Conservation (phyloP, 2,797 vertebrate genomes). For the Dendrocincla tyrannina region DNA sequence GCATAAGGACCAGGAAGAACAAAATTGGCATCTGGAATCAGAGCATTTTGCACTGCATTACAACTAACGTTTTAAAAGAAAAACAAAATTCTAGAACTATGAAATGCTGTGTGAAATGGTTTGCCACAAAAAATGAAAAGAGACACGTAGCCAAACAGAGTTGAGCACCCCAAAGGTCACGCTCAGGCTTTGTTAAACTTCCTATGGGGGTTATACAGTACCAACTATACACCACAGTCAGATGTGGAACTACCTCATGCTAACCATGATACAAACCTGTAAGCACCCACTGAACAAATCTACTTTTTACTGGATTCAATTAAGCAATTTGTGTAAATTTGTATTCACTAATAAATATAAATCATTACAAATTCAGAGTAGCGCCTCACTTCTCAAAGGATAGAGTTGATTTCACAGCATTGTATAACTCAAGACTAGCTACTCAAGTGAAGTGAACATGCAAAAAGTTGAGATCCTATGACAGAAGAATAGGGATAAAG, state of each 20-base stretch:
- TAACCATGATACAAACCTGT: not conserved
- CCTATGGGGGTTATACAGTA: not conserved
- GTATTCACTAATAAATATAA: not conserved
- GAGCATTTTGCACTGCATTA: not conserved
- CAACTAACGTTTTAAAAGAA: not conserved
- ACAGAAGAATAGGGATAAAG: not conserved
- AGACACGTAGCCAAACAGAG: not conserved
- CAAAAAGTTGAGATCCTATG: not conserved
- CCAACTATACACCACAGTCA: not conserved
- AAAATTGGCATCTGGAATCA: not conserved
- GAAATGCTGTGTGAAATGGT: not conserved
- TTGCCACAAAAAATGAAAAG: not conserved
- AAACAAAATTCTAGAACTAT: not conserved
- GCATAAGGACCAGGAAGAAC: not conserved
- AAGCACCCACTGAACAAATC: not conserved
- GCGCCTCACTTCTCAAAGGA: not conserved
- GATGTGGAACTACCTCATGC: not conserved
- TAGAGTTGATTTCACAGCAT: not conserved
- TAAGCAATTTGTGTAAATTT: not conserved
- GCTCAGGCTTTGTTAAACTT: not conserved
- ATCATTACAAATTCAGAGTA: not conserved
- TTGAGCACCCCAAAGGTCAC: not conserved
- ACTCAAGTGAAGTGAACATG: not conserved
- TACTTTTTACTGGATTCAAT: not conserved
- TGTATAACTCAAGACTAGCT: not conserved